Conservation (phyloP, 2,797 vertebrate species). For the Gambusia yucatana region DNA sequence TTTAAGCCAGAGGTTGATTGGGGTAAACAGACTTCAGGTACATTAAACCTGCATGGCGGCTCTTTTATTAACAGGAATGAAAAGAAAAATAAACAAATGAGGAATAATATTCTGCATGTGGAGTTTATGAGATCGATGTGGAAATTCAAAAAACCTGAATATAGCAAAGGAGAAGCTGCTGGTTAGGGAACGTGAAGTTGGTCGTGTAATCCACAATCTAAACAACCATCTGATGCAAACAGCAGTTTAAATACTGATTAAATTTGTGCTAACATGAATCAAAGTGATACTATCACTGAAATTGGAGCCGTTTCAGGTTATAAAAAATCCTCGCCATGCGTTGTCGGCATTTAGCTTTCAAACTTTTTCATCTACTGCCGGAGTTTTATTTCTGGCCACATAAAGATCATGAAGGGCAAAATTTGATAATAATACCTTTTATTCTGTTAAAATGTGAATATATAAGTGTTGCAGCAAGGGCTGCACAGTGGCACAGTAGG, state of each 20-base stretch:
- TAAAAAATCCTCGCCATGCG: not conserved
- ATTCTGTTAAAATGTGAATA: no score
- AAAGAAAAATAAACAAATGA: not conserved
- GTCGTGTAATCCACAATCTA: not conserved
- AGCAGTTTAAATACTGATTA: not conserved
- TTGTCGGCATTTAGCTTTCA: not conserved
- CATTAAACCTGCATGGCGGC: no score
- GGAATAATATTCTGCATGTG: not conserved
- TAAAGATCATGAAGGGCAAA: no score
- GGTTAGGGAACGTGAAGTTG: not conserved
- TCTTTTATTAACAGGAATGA: not conserved
- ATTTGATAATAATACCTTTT: no score
- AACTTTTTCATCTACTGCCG: not conserved
- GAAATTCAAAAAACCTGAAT: not conserved
- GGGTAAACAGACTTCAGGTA: not conserved
- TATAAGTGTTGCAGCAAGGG: no score
- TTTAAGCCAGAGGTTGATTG: not conserved
- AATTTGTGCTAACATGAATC: not conserved
- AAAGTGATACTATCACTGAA: not conserved
- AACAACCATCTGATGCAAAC: not conserved
- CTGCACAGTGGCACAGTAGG: no score
- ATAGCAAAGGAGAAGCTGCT: not conserved
- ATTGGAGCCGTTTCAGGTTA: not conserved
- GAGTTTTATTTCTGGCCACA: no score
- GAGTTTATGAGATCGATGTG: not conserved